Conservation (phyloP, 2,113 vertebrate genomes). For the Gasterosteus aculeatus region DNA sequence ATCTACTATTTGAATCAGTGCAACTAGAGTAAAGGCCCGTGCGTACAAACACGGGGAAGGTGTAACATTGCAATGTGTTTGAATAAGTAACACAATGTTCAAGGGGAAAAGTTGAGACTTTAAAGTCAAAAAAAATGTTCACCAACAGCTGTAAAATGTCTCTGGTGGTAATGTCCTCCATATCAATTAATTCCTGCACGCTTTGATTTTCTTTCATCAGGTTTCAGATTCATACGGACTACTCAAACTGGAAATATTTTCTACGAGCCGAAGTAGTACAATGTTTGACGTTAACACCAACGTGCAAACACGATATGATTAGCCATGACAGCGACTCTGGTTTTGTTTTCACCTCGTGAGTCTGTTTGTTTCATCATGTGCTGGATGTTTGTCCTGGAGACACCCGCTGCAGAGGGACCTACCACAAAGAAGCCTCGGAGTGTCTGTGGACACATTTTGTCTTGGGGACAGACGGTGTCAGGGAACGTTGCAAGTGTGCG, state of each 20-base stretch:
- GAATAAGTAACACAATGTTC: neutral
- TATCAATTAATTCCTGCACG: conserved; percentile 13
- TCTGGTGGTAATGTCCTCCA: conserved; percentile 10
- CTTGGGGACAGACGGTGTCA: neutral
- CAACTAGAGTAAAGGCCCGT: neutral
- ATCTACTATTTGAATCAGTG: conserved; percentile 29
- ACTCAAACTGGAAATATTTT: conserved; percentile 4
- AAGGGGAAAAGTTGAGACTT: neutral
- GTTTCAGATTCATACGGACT: neutral
- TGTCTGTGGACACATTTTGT: no score
- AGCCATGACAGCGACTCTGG: neutral
- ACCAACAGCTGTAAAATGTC: conserved; percentile 21
- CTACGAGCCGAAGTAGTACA: neutral
- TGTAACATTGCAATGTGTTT: conserved; percentile 11
- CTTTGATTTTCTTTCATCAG: conserved; percentile 34
- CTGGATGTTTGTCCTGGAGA: no score
- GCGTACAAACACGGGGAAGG: neutral
- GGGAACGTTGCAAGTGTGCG: neutral
- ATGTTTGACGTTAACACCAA: neutral
- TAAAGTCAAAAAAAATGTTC: neutral
- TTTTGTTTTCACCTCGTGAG: neutral
- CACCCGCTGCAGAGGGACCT: no score
- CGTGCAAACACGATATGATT: neutral
- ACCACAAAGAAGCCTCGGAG: no score
- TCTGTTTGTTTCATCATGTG: no score